Percentiles rank a stretch among this genome's conserved stretches.
Conservation (phyloP, 2,113 vertebrate species). For the Colinus virginianus region DNA sequence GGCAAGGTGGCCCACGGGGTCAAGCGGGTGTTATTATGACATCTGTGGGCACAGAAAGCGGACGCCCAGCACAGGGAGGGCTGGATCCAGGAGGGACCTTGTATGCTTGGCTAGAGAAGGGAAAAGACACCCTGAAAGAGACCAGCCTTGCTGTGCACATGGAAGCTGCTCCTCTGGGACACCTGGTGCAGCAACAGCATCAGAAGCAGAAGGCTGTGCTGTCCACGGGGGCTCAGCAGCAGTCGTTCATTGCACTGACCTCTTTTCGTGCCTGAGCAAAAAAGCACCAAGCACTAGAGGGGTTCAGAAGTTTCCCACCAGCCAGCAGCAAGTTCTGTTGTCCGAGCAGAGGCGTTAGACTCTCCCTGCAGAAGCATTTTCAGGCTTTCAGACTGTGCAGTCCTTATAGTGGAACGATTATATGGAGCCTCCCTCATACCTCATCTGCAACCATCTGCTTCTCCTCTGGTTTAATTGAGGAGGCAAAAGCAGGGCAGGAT, state of each 20-base stretch:
- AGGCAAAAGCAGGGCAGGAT: not conserved
- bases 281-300: accelerated
- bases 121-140: not conserved
- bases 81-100: not conserved
- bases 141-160: accelerated
- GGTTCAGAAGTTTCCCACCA: not conserved
- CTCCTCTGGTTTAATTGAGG: not conserved
- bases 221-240: not conserved
- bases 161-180: not conserved
- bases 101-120: not conserved
- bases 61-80: accelerated
- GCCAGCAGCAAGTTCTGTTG: not conserved
- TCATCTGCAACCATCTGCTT: not conserved
- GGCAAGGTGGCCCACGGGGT: accelerated
- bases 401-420: accelerated
- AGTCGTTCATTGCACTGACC: not conserved
- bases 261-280: not conserved
- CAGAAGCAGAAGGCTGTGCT: not conserved
- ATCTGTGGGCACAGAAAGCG: not conserved
- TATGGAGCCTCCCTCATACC: not conserved
- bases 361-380: not conserved
- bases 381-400: not conserved
- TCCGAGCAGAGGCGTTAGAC: not conserved
- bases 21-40: accelerated
- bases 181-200: not conserved